A percentile compares a stretch with the other conserved stretches of the same genome.
Conservation (phyloP, 2,797 vertebrate species). For the Myiotriccus ornatus region DNA sequence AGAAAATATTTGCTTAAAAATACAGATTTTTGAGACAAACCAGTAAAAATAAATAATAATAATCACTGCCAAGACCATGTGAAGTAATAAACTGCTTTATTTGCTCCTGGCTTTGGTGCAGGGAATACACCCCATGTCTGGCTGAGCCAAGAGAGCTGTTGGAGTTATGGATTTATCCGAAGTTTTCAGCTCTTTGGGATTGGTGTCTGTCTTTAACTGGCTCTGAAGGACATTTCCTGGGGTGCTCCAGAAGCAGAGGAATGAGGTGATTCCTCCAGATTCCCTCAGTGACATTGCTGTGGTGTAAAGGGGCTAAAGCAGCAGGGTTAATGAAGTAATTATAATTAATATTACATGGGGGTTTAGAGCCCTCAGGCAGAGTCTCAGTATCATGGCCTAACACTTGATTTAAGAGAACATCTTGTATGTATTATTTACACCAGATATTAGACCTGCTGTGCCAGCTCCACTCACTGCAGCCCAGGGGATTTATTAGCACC, state of each 20-base stretch:
- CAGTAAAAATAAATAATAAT: not conserved
- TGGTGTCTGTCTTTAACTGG: not conserved
- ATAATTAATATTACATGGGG: conserved; percentile 1
- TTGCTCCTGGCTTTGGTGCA: not conserved
- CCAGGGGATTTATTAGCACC: not conserved
- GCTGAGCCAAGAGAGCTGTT: not conserved
- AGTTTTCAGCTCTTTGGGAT: not conserved
- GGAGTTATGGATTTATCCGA: not conserved
- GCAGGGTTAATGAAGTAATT: conserved; percentile 17
- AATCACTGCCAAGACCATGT: too few species aligned
- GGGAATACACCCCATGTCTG: not conserved
- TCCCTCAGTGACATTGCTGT: not conserved
- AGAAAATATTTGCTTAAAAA: not conserved
- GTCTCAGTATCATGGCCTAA: not conserved
- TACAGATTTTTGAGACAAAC: not conserved
- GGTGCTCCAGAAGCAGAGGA: not conserved
- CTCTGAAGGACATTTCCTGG: not conserved
- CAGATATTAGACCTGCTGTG: conserved; percentile 11
- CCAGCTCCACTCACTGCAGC: not conserved
- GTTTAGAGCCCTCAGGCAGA: conserved; percentile 11
- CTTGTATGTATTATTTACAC: conserved; percentile 40
- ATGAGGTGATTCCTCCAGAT: not conserved
- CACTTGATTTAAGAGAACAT: conserved; percentile 17
- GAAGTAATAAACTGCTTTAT: not conserved
- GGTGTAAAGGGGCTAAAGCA: not conserved